Base-by-base conservation (phyloP, 2,113 vertebrate species). In the Ursus arctos region DNA sequence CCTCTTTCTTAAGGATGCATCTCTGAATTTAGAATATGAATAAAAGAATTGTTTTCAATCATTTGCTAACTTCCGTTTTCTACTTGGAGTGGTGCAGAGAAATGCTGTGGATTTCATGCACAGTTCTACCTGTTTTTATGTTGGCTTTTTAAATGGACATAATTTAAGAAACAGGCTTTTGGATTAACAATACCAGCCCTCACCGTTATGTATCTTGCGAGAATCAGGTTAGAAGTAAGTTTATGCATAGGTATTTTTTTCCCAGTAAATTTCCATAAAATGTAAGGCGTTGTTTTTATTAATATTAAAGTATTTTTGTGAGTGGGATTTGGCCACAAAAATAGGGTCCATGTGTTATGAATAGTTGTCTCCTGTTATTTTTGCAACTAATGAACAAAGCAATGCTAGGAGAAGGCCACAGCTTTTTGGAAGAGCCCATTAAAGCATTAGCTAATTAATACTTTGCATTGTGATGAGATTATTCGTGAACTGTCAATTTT, bases 11-110 rank as follows among this genome's bases (percentile, higher is more conserved):
- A 43, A 93, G 40, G 40, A 57, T 3, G 14, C 28, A 82, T 72
- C 86, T 82, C 79, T 79, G 65, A 67, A 61, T 91, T 82, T 92
- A 91, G 86, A 95, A 26, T 24, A 55, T 86, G 71, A 96, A 72
- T 61, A 85, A 55, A 69, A 81, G 26, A 51, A 77, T 49, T 93
- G 85, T 93, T 88, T 93, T 36, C 59, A 91, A 31, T 53, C 26
- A 69, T 69, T 76, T 24, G n/a, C 12, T 87, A 43, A 79, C 47
- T 93, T 97, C 59, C 26, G 33, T 88, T 91, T 96, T 95, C 77
- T 82, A 22, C 16, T 79, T 31, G 69, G 51, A 43, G 9, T 36
- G 14, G 16, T 61, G 1, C 49, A 43, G 36, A 83, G 69, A 47
- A 84, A 95, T 88, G 40, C 24, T 65, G 43, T 67, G 72, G 47